These are phyloP conservation scores for Aplysia californica DNA, from an alignment of 1,140 invertebrate genomes.

Conservation along the genomic window DNA sequence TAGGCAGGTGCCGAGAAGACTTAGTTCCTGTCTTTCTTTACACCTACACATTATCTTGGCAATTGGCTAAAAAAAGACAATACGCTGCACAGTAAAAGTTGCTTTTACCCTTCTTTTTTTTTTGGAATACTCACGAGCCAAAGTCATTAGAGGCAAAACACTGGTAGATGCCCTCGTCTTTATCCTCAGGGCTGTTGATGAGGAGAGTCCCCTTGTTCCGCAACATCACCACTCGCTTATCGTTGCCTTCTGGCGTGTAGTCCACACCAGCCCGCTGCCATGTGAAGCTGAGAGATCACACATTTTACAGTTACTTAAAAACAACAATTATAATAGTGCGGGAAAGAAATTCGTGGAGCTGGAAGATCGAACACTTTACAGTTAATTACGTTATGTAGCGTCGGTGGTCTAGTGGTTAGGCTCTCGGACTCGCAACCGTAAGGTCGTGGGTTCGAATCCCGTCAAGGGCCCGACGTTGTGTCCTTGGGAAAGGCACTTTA, in stretches of 20 bases:
- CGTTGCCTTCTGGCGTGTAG: conserved; percentile 74
- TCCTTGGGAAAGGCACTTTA: no score
- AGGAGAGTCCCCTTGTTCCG: conserved; percentile 91
- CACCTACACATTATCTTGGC: no score
- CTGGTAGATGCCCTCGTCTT: conserved; percentile 94
- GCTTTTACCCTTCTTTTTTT: no score
- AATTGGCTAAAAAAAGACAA: no score
- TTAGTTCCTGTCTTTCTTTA: no score
- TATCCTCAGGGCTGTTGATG: conserved; percentile 86
- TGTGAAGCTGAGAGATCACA: conserved; percentile 76
- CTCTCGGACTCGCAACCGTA: background rate
- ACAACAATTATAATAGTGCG: background rate
- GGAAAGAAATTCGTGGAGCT: background rate
- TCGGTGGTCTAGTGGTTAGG: background rate
- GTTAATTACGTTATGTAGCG: background rate
- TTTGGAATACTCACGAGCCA: conserved; percentile 76
- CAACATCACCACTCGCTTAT: conserved; percentile 92
- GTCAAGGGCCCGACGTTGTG: background rate
- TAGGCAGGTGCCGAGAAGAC: no score
- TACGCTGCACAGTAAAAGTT: no score
- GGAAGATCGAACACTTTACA: background rate
- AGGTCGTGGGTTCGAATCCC: background rate
- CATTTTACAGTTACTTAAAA: background rate
- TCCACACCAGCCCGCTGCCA: conserved; percentile 97
- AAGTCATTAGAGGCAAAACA: conserved; percentile 96